Base-by-base conservation (phyloP, 2,888 invertebrate species). In the Lypha dubia region DNA sequence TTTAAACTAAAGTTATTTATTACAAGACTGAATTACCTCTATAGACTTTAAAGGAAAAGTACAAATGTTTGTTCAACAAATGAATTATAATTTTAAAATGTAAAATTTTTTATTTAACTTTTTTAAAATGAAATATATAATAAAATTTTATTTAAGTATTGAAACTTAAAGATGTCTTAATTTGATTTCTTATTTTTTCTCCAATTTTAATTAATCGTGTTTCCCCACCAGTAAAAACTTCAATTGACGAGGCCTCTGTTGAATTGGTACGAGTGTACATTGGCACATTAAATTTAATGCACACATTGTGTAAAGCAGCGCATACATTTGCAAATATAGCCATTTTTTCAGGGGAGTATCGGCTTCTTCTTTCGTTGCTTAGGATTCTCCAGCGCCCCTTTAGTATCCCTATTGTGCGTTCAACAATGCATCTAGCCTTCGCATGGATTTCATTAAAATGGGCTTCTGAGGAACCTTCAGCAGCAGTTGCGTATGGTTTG, bases 311-410 rank as follows among this genome's bases (percentile, higher is more conserved):
- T 35, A 73, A 49, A 62, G 62, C 73, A 60, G 35, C 56, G 20
- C 63, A 75, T 53, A 75, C 65, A 65, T 75, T 65, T 0, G 28
- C 58, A 68, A 76, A 76, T 60, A 53, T 46, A 58, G 67, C 76
- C 76, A 76, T 68, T 76, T 76, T 75, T 76, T 76, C 65, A 7
- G 67, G 58, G 49, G 46, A 22, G 63, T 67, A 58, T 58, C 75
- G 58, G 17, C 75, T 76, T 76, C 58, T 76, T 58, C 65, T 76
- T 32, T 58, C 75, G 35, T 75, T 75, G 7, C 41, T 44, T 58
- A 75, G 22, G 13, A 75, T 75, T 75, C 63, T 65, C 65, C 65
- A 76, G 11, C 28, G n/a, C n/a, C n/a, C n/a, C n/a, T n/a, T n/a
- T n/a, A n/a, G n/a, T n/a, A n/a, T n/a, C n/a, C n/a, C n/a, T n/a